phyloP scores from a whole-genome alignment of 2,797 vertebrate genomes.

The Gymnothorax reevesii region DNA sequence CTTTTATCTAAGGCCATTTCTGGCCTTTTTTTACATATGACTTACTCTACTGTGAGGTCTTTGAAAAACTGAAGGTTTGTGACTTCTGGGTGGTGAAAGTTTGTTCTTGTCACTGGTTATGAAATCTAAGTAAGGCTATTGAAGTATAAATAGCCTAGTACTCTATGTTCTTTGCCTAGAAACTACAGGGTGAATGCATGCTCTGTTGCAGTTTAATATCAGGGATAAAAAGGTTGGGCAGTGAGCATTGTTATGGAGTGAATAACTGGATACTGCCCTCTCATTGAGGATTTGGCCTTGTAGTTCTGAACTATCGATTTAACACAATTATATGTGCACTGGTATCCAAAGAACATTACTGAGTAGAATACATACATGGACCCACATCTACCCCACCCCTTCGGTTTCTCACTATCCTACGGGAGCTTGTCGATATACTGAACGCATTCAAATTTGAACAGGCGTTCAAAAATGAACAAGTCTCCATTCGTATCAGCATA shows the following conservation, averaged over 20 bases:
- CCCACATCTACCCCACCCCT: neutral
- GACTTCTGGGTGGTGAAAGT: neutral
- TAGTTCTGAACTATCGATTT: neutral
- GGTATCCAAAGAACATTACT: neutral
- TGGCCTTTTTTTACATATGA: neutral
- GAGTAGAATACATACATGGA: neutral
- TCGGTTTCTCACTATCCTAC: neutral
- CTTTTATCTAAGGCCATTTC: neutral
- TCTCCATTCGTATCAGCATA: too few relatives aligned
- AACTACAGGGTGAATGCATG: neutral
- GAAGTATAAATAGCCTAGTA: neutral
- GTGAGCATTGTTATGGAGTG: neutral
- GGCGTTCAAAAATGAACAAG: too few relatives aligned
- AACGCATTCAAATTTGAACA: too few relatives aligned
- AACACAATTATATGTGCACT: neutral
- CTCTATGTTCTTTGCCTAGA: neutral
- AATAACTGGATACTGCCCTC: neutral
- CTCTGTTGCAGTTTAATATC: neutral
- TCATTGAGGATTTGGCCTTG: neutral
- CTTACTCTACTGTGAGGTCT: neutral
- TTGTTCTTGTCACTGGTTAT: neutral
- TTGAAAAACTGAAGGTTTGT: neutral
- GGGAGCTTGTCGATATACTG: too few relatives aligned
- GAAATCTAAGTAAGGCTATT: neutral
- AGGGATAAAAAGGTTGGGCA: neutral